Base-by-base conservation (phyloP, 1,140 invertebrate species). In the Hyles vespertilio region DNA sequence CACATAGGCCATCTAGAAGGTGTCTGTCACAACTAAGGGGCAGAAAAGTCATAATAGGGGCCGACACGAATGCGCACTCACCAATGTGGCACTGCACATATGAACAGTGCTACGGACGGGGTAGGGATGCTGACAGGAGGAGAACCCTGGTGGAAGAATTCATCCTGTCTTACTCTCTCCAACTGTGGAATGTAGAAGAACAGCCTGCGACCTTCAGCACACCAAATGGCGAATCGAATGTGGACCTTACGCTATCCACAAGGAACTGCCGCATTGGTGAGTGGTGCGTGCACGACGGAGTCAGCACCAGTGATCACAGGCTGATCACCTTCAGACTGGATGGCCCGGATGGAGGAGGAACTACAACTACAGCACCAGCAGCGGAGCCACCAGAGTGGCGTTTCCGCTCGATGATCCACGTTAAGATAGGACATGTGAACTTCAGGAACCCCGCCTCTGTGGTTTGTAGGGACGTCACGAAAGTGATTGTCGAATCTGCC, bases 31-130 rank as follows among this genome's bases (percentile, higher is more conserved):
- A 22, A 2, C 22, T 22, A 2, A 22, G 22, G 22, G 22, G 22
- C 22, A 22, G 2, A 2, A 22, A 2, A 2, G 22, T 22, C 22
- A 1, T 72, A 0, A 55, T 74, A 2, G 56, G 63, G 0, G 60
- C 55, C 0, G 72, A 77, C 43, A 46, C 32, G 0, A 77, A 74
- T 10, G 55, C 67, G 0, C 74, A 77, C 33, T 74, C 74, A 0
- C 68, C 74, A 0, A 10, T 74, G 3, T 74, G 74, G 72, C 43
- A 56, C 56, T 66, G 66, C 10, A 45, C 51, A 5, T 32, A 32
- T 0, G 7, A 45, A 22, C 63, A 70, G 3, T 65, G 51, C 2
- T 7, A 5, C 4, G 65, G 70, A 0, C n/a, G 71, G 9, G 71
- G 69, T 0, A 50, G 32, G 0, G 58, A 61, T 0, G 53, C 11